Evolutionary conservation across 2,797 vertebrate genomes (phyloP).

Genomic region (Macroramphosus scolopax): DNA sequence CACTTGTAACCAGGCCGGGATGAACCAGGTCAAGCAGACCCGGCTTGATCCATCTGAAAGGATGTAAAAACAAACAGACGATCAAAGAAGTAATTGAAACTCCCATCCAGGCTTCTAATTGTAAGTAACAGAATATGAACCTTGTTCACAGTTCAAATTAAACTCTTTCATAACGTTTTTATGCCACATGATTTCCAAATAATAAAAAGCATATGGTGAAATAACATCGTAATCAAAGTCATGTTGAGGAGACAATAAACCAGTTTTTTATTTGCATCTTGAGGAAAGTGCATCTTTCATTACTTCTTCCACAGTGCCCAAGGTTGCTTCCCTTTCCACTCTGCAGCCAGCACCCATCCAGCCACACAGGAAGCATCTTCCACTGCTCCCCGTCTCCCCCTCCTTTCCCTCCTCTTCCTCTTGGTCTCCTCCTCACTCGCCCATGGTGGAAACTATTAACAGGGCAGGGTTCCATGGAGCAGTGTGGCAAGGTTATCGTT

Average conservation of each 20-base stretch:
- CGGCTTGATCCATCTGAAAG: constrained; percentile 8
- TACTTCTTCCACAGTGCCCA: constrained; percentile 64
- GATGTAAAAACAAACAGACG: constrained; percentile 21
- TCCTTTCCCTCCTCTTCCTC: constrained; percentile 41
- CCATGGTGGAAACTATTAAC: constrained; percentile 79
- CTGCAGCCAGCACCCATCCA: constrained; percentile 62
- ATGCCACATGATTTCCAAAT: background rate
- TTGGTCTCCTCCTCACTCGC: constrained; percentile 59
- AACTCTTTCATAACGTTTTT: background rate
- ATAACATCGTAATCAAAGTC: constrained; percentile 7
- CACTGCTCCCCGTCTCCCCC: constrained; percentile 38
- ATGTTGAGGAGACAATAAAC: constrained; percentile 50
- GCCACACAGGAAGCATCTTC: constrained; percentile 76
- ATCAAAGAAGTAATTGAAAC: background rate
- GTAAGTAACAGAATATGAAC: constrained; percentile 1
- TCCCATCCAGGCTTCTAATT: constrained; percentile 5
- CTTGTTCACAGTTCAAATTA: background rate
- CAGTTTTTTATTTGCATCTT: constrained; percentile 46
- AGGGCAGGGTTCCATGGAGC: constrained; percentile 66
- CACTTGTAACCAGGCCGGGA: constrained; percentile 6
- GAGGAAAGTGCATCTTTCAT: constrained; percentile 60
- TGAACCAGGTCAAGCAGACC: constrained; percentile 11
- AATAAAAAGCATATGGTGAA: too few species aligned
- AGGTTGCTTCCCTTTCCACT: constrained; percentile 51
- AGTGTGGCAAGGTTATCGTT: constrained; percentile 70